Conservation (phyloP, 2,888 invertebrate species). For the Oasisia sp. region DNA sequence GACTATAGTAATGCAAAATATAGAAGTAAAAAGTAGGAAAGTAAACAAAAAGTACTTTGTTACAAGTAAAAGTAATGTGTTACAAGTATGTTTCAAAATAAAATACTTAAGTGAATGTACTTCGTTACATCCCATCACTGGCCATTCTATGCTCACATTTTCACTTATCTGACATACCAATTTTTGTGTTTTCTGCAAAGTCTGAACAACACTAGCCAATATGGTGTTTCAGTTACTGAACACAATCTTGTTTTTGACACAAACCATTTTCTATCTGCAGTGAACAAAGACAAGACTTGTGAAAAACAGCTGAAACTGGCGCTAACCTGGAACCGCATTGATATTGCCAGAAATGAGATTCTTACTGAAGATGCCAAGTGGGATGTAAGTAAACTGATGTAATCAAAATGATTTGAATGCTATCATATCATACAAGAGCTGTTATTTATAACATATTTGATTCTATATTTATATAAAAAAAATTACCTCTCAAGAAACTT, state of each 20-base stretch:
- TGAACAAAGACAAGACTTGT: slow-evolving; percentile 56
- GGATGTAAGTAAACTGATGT: slow-evolving; percentile 45
- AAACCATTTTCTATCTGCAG: not conserved
- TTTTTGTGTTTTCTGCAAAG: not conserved
- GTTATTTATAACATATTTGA: too few relatives aligned
- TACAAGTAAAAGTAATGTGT: too few relatives aligned
- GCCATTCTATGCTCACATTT: not conserved
- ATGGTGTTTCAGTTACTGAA: not conserved
- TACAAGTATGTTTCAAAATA: too few relatives aligned
- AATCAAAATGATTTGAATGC: not conserved
- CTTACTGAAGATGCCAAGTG: slow-evolving; percentile 63
- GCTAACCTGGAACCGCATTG: slow-evolving; percentile 66
- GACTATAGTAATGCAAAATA: not conserved
- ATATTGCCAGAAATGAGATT: slow-evolving; percentile 65
- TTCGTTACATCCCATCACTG: too few relatives aligned
- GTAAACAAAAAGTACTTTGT: too few relatives aligned
- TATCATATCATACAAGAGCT: too few relatives aligned
- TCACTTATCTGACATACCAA: not conserved
- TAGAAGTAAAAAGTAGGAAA: not conserved
- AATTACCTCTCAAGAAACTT: too few relatives aligned
- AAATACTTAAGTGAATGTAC: too few relatives aligned
- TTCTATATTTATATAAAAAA: too few relatives aligned
- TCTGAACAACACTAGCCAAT: too few relatives aligned
- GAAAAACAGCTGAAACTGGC: slow-evolving; percentile 63
- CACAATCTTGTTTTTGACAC: not conserved